phyloP scores from a whole-genome alignment of 1,140 invertebrate genomes.

The Drosophila gunungcola region DNA sequence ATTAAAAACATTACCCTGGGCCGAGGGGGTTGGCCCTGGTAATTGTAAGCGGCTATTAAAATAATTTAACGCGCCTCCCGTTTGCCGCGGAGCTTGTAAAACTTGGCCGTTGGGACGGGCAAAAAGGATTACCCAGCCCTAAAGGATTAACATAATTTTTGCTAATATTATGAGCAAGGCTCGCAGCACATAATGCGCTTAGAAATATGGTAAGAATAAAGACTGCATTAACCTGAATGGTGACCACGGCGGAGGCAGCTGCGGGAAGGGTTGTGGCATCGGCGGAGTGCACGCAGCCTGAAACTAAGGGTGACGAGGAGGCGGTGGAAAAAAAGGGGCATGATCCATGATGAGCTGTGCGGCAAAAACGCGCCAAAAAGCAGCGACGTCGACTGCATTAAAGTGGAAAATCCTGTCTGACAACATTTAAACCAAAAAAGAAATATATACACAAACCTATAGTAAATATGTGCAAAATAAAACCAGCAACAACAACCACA shows the following conservation, averaged over 20 bases:
- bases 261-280: constrained; percentile 39
- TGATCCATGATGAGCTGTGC: constrained; percentile 69
- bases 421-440: constrained; percentile 71
- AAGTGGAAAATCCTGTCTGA: constrained; percentile 82
- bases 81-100: constrained; percentile 23
- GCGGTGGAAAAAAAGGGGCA: constrained; percentile 25
- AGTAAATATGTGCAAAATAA: constrained; percentile 52
- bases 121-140: constrained; percentile 29
- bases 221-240: constrained; percentile 73
- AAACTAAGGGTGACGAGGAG: constrained; percentile 6
- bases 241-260: constrained; percentile 33
- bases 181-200: constrained; percentile 68
- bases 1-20: constrained; percentile 35
- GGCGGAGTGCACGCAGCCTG: constrained; percentile 19
- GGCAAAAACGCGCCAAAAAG: constrained; percentile 59
- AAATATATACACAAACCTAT: constrained; percentile 43
- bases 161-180: constrained; percentile 63
- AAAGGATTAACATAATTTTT: constrained; percentile 70
- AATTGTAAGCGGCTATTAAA: constrained; percentile 75
- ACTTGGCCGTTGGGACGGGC: not conserved
- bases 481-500: constrained; percentile 42
- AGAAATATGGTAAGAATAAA: constrained; percentile 70
- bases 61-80: constrained; percentile 54
- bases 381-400: constrained; percentile 66
- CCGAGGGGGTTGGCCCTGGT: constrained; percentile 30